Percentiles rank a stretch among this genome's conserved stretches.
Conservation (phyloP, 2,797 vertebrate species). For the Pseudopleuronectes americanus region DNA sequence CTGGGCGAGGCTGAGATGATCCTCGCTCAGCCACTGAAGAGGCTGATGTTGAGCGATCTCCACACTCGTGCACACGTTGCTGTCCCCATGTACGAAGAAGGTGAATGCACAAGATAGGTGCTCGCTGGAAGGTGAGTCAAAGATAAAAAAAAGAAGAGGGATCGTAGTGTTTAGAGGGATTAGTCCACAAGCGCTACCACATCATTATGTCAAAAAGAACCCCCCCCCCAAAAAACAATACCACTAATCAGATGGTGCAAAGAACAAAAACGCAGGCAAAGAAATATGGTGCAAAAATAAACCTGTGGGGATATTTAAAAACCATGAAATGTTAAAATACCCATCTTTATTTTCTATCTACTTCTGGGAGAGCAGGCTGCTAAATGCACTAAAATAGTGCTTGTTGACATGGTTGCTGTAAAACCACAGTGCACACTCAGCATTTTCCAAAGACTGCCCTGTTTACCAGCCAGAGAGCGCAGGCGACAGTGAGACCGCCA, state of each 20-base stretch:
- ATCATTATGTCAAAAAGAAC: neutral
- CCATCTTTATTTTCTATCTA: constrained; percentile 58
- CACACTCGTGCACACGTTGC: constrained; percentile 99
- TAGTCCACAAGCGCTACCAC: constrained; percentile 1
- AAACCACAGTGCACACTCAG: constrained; percentile 80
- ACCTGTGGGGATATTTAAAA: constrained; percentile 36
- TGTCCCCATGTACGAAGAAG: constrained; percentile 98
- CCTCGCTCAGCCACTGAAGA: constrained; percentile 94
- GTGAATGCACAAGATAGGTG: constrained; percentile 98
- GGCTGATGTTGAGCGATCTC: constrained; percentile 94
- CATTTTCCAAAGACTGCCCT: constrained; percentile 80
- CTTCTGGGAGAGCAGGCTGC: constrained; percentile 47
- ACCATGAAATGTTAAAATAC: constrained; percentile 49
- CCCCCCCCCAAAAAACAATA: neutral
- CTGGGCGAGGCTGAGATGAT: constrained; percentile 96
- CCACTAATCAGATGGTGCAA: constrained; percentile 14
- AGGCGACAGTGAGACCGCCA: constrained; percentile 72
- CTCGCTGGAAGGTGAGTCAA: constrained; percentile 84
- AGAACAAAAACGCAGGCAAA: constrained; percentile 9
- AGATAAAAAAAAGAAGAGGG: neutral
- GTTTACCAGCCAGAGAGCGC: constrained; percentile 76
- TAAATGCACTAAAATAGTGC: constrained; percentile 77
- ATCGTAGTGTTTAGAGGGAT: constrained; percentile 17
- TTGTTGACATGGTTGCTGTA: constrained; percentile 80
- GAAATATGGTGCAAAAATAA: constrained; percentile 45